A percentile compares a stretch with the other conserved stretches of the same genome.
Evolutionary conservation across 2,888 invertebrate genomes (phyloP).

Genomic region (Ischnus inquisitorius): DNA sequence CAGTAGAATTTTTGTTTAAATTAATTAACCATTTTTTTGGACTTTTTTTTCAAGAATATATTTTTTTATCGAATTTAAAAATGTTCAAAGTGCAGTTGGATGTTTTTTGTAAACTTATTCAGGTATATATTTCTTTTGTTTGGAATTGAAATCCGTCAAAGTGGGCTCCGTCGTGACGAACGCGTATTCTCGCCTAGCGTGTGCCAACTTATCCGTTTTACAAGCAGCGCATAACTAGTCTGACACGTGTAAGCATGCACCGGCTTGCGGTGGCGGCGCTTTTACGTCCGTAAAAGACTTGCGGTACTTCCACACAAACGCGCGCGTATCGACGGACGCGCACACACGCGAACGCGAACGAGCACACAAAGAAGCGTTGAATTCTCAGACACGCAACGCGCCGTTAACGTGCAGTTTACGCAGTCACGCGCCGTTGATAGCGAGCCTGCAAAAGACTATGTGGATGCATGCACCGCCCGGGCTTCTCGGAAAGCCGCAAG

Average conservation of each 20-base stretch:
- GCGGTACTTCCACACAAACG: conserved; percentile 11
- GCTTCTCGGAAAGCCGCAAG: conserved; percentile 64
- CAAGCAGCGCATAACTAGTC: conserved; percentile 46
- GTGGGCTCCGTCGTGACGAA: not conserved
- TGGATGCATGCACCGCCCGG: conserved; percentile 34
- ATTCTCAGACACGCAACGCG: conserved; percentile 70
- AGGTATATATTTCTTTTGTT: not conserved
- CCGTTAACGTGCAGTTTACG: conserved; percentile 80
- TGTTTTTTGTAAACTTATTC: too few species aligned
- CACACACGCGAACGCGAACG: conserved; percentile 46
- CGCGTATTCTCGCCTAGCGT: not conserved
- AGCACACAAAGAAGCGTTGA: conserved; percentile 68
- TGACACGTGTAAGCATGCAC: conserved; percentile 43
- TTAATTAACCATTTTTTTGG: too few species aligned
- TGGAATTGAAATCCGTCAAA: conserved; percentile 22
- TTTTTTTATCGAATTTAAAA: too few species aligned
- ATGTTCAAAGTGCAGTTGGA: too few species aligned
- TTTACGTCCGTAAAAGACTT: conserved; percentile 31
- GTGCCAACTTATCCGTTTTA: conserved; percentile 56
- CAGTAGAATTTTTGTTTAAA: too few species aligned
- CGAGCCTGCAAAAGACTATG: conserved; percentile 58
- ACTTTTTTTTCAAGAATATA: too few species aligned
- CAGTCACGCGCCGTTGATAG: conserved; percentile 81
- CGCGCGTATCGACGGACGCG: not conserved
- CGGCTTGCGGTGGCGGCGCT: conserved; percentile 23